These are phyloP conservation scores for Corydoras maculifer DNA, from an alignment of 2,113 vertebrate genomes.

Conservation along the genomic window DNA sequence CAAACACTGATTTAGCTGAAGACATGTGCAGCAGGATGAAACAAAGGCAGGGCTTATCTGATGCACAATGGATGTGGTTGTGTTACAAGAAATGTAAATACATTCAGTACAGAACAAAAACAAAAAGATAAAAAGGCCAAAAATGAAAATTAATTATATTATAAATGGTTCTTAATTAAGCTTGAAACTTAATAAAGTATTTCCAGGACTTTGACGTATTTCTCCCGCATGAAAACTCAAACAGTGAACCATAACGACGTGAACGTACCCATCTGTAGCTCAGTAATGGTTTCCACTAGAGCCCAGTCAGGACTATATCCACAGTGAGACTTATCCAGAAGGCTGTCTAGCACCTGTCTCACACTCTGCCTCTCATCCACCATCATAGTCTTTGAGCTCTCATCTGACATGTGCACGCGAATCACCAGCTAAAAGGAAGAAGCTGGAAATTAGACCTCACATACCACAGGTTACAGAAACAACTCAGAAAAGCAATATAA, in stretches of 20 bases:
- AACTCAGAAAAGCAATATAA: too few relatives aligned
- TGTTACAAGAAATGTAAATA: too few relatives aligned
- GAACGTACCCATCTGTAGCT: constrained; percentile 92
- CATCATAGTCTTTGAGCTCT: constrained; percentile 99
- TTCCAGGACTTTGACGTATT: too few relatives aligned
- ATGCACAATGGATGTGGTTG: too few relatives aligned
- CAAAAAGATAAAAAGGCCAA: not conserved
- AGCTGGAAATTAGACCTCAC: not conserved
- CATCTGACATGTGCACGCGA: constrained; percentile 95
- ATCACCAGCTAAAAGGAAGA: constrained; percentile 78
- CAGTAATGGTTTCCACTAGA: constrained; percentile 88
- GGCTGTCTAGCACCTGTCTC: constrained; percentile 91
- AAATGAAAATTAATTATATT: not conserved
- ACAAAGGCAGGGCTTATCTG: too few relatives aligned
- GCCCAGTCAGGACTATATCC: constrained; percentile 95
- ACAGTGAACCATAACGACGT: not conserved
- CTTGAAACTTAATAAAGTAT: too few relatives aligned
- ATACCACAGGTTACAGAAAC: not conserved
- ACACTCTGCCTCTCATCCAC: constrained; percentile 96
- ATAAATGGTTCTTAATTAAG: too few relatives aligned
- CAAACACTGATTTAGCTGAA: too few relatives aligned
- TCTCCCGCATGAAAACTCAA: too few relatives aligned
- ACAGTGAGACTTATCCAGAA: constrained; percentile 96
- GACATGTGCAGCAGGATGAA: too few relatives aligned
- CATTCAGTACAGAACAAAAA: too few relatives aligned